Evolutionary conservation across 1,140 invertebrate species (phyloP).

Genomic region (Mactra quadrangularis): DNA sequence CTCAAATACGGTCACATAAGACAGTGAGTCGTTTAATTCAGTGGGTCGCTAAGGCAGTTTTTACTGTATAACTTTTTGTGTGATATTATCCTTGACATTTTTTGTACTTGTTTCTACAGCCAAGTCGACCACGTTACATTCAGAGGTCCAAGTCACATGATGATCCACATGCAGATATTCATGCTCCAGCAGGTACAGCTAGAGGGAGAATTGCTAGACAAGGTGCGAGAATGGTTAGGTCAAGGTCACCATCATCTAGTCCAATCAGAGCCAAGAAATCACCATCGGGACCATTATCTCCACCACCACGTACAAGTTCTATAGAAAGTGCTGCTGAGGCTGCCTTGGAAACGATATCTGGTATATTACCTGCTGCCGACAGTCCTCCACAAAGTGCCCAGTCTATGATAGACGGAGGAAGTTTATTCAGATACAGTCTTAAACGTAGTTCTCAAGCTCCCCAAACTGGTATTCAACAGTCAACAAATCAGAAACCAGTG

Average conservation of each 20-base stretch:
- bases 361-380: background rate
- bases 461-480: too few relatives aligned
- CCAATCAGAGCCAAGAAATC: constrained; percentile 63
- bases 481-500: constrained; percentile 8
- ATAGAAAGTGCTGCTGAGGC: constrained; percentile 33
- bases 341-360: constrained; percentile 11
- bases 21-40: too few relatives aligned
- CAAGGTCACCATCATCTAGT: constrained; percentile 74
- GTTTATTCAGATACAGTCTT: constrained; percentile 43
- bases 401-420: constrained; percentile 10
- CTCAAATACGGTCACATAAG: too few relatives aligned
- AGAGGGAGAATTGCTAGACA: constrained; percentile 77
- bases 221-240: constrained; percentile 71
- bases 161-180: constrained; percentile 75
- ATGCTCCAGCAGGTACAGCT: constrained; percentile 73
- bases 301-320: background rate
- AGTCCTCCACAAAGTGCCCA: constrained; percentile 47
- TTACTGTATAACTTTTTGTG: too few relatives aligned
- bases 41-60: too few relatives aligned
- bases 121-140: constrained; percentile 77
- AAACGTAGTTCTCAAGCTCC: constrained; percentile 12
- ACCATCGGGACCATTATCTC: constrained; percentile 32
- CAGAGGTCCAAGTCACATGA: constrained; percentile 82
- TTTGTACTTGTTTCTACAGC: constrained; percentile 64
- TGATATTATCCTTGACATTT: too few relatives aligned